Conservation (phyloP, 2,113 vertebrate genomes). For the Cyanoramphus novaezelandiae region DNA sequence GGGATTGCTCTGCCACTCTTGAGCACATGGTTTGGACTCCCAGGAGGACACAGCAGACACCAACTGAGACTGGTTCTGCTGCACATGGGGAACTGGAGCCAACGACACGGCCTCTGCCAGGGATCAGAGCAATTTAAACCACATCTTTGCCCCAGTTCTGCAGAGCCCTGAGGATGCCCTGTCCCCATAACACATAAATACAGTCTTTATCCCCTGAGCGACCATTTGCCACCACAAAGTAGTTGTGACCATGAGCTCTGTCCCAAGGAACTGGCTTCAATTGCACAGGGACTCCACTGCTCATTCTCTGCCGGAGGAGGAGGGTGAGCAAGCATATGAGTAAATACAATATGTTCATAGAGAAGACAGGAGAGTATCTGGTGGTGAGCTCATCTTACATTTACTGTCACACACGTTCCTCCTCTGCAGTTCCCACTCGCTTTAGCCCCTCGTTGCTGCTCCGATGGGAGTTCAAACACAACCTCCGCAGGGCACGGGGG, state of each 20-base stretch:
- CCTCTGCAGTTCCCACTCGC: not conserved
- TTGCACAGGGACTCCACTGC: not conserved
- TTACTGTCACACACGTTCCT: not conserved
- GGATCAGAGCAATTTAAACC: not conserved
- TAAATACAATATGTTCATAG: slow-evolving; percentile 41
- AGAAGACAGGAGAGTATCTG: not conserved
- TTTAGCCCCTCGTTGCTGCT: not conserved
- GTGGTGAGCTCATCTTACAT: slow-evolving; percentile 43
- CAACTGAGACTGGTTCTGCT: not conserved
- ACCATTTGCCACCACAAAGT: not conserved
- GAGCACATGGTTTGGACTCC: not conserved
- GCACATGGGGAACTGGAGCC: not conserved
- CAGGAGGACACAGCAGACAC: not conserved
- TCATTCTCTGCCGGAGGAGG: not conserved
- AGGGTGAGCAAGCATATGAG: not conserved
- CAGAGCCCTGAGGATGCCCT: not conserved
- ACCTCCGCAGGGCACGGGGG: not conserved
- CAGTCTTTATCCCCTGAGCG: not conserved
- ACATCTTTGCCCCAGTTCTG: not conserved
- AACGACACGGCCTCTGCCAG: accelerated
- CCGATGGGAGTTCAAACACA: not conserved
- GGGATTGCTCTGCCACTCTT: not conserved
- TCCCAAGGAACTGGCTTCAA: not conserved
- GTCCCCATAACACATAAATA: not conserved
- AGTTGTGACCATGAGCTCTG: not conserved